Base-by-base conservation (phyloP, 2,797 vertebrate genomes). In the Champsocephalus gunnari region DNA sequence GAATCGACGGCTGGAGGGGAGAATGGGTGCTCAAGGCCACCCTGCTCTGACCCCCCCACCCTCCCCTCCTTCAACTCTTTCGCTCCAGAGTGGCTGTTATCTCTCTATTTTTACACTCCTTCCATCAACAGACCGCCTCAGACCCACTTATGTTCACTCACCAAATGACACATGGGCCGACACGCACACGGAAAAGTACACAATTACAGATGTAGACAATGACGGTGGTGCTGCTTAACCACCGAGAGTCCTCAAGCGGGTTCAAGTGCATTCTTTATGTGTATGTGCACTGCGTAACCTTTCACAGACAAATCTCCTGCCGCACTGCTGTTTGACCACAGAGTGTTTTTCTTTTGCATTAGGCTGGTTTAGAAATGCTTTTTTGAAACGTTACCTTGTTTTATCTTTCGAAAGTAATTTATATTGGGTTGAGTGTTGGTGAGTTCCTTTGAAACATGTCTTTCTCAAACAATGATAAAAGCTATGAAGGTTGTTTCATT, bases 141-240 rank as follows among this genome's bases (percentile, higher is more conserved):
- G 85, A 93, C 88, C 92, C 93, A 94, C 93, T 94, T 93, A 93
- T 92, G 92, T 93, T 93, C 93, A 93, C 92, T 94, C 91, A 91
- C 83, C 90, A 94, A 92, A 94, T 93, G 86, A 93, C 93, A 92
- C 83, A 88, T 48, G 66, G 47, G 79, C 73, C 61, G 78, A 79
- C 79, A 80, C 66, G 72, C 77, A 78, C 75, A 76, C 59, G 69
- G 59, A 67, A 63, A 83, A 79, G 86, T 51, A 86, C 86, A 88
- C 79, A 84, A 87, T 89, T 87, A 90, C 82, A 82, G 82, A 86
- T 70, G 85, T 76, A 84, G 87, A 91, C 84, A 79, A 83, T 59
- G 85, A 51, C 73, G 1, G 51, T 4, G 28, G 64, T 59, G 80
- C 89, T 86, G 87, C 87, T 78, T 80, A 71, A 88, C 89, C 74